Base-by-base conservation (phyloP, 2,113 vertebrate genomes). In the Heterotilapia buettikoferi region DNA sequence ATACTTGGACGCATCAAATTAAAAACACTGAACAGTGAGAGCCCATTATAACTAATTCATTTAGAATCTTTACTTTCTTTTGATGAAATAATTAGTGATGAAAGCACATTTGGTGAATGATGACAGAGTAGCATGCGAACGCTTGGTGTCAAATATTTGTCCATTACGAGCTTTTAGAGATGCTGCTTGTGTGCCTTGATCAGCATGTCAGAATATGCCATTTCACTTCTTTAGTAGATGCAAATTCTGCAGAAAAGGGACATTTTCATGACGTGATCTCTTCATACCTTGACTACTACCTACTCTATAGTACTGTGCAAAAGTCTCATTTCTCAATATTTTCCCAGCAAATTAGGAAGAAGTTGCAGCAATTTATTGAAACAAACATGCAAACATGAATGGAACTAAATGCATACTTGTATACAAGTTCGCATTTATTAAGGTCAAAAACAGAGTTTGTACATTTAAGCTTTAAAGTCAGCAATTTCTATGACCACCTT, bases 1-100 rank as follows among this genome's bases (percentile, higher is more conserved):
- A 83, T 21, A n/a, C 71, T 68, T 82, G 61, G 83, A 87, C 6
- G 2, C 89, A 26, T 89, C 85, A 82, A 83, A 91, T 90, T 61
- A 59, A 79, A 92, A 80, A 82, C 36, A 21, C 54, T 52, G 79
- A 91, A 56, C 61, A 29, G 88, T 76, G 50, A 80, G 26, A 80
- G 90, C 86, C 76, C 80, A n/a, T 86, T 84, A 66, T 84, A 19
- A 91, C 61, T 87, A 84, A 92, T 92, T 92, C 40, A 94, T 83
- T 76, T 59, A 38, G 18, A 3, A 11, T 84, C 84, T 91, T 81
- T 26, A 47, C 40, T 85, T 36, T 19, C 82, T 68, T 68, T 57
- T 90, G 68, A 84, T 79, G 66, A 83, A 85, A 89, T 87, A 79
- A 82, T 86, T 50, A 82, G 68, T 6, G 63, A 86, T 36, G 66